A percentile compares a stretch with the other conserved stretches of the same genome.
phyloP scores from a whole-genome alignment of 1,140 invertebrate species.

The Zaprionus nigranus region DNA sequence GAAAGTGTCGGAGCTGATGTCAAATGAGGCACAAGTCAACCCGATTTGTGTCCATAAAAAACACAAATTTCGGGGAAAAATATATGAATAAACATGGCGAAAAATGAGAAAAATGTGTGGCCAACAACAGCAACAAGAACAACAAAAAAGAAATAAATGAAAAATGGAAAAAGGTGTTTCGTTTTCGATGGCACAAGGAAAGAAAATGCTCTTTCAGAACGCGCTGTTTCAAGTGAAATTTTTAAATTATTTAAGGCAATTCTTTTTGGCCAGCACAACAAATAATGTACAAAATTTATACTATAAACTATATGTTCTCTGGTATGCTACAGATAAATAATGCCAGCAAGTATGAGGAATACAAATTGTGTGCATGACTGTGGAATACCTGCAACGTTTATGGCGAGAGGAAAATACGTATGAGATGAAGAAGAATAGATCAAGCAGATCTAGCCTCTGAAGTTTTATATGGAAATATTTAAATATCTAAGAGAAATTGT shows the following conservation, averaged over 20 bases:
- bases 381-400: constrained; percentile 16
- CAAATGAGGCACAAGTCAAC: constrained; percentile 2
- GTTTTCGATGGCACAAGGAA: constrained; percentile 63
- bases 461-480: not conserved
- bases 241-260: constrained; percentile 63
- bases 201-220: constrained; percentile 40
- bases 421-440: not conserved
- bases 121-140: constrained; percentile 28
- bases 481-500: too few species aligned
- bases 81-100: constrained; percentile 18
- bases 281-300: constrained; percentile 42
- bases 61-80: constrained; percentile 37
- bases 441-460: not conserved
- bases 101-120: constrained; percentile 31
- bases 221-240: constrained; percentile 61
- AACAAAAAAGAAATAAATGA: constrained; percentile 6
- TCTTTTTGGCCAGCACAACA: constrained; percentile 35
- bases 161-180: constrained; percentile 69
- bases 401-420: not conserved
- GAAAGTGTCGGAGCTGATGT: constrained; percentile 22
- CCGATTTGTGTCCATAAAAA: constrained; percentile 8
- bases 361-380: constrained; percentile 13
- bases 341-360: constrained; percentile 11
- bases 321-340: constrained; percentile 35
- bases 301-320: constrained; percentile 26